Percentiles rank a stretch among this genome's conserved stretches.
Evolutionary conservation across 2,888 invertebrate genomes (phyloP).

Genomic region (Ashinkailepas kermadecensis): DNA sequence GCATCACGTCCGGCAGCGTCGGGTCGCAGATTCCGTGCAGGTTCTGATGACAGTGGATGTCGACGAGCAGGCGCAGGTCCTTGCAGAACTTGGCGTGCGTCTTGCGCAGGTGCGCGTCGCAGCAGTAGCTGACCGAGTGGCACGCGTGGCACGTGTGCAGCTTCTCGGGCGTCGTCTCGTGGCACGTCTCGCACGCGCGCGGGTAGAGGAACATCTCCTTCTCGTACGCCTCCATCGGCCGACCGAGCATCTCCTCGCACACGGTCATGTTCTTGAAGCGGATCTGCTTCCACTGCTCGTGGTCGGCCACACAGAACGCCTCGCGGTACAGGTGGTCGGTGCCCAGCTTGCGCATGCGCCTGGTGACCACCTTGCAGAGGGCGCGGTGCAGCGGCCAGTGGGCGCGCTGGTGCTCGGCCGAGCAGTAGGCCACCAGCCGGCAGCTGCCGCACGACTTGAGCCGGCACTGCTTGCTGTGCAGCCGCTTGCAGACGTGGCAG

Average conservation of each 20-base stretch:
- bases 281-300: neutral
- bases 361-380: neutral
- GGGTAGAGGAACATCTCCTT: conserved; percentile 28
- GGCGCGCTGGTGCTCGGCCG: conserved; percentile 25
- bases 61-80: neutral
- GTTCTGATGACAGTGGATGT: neutral
- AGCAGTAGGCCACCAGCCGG: conserved; percentile 27
- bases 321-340: neutral
- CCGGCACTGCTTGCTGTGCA: conserved; percentile 1
- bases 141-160: conserved; percentile 25
- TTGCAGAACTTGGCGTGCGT: conserved; percentile 27
- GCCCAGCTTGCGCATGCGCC: neutral
- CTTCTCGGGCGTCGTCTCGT: neutral
- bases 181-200: conserved; percentile 27
- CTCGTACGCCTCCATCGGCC: neutral
- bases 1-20: neutral
- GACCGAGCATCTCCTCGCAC: neutral
- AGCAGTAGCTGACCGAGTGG: conserved; percentile 29
- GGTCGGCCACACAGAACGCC: neutral
- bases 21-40: neutral
- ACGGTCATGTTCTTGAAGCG: neutral
- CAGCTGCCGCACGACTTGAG: conserved; percentile 27
- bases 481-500: conserved; percentile 14
- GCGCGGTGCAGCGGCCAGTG: conserved; percentile 27
- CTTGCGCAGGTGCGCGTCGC: conserved; percentile 16